These are phyloP conservation scores for Spicauda simplicius DNA, from an alignment of 2,888 invertebrate species.

Conservation along the genomic window DNA sequence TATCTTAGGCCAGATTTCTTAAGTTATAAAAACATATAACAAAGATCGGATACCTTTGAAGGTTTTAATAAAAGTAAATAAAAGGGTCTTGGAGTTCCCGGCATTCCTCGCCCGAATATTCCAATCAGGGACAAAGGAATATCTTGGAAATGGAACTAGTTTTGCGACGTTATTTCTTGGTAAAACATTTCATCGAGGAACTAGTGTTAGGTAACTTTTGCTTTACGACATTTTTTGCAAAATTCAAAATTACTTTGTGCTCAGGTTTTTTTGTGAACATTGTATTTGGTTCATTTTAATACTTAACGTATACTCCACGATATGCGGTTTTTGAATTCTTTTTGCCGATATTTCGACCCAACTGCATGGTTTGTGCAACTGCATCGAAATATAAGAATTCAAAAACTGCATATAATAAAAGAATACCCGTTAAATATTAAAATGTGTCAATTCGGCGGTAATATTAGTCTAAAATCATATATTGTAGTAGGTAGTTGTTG, in stretches of 20 bases:
- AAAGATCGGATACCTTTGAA: neutral
- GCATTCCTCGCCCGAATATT: slow-evolving; percentile 17
- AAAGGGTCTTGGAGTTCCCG: neutral
- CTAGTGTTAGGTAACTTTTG: neutral
- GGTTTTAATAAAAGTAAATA: slow-evolving; percentile 2
- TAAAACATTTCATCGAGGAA: neutral
- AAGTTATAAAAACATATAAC: neutral
- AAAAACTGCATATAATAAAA: too few species aligned
- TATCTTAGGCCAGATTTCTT: neutral
- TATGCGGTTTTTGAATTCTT: too few species aligned
- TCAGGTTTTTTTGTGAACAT: neutral
- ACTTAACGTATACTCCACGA: too few species aligned
- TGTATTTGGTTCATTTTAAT: too few species aligned
- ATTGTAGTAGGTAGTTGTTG: too few species aligned
- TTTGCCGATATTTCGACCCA: too few species aligned
- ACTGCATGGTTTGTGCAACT: too few species aligned
- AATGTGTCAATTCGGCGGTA: too few species aligned
- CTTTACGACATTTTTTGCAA: neutral
- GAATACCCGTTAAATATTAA: too few species aligned
- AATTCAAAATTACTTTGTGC: neutral
- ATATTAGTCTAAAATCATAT: too few species aligned
- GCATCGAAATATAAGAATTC: too few species aligned
- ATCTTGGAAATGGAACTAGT: slow-evolving; percentile 41
- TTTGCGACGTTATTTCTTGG: slow-evolving; percentile 2
- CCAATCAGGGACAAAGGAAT: slow-evolving; percentile 40